Evolutionary conservation across 2,797 vertebrate genomes (phyloP).

Genomic region (Gadopsis marmoratus): DNA sequence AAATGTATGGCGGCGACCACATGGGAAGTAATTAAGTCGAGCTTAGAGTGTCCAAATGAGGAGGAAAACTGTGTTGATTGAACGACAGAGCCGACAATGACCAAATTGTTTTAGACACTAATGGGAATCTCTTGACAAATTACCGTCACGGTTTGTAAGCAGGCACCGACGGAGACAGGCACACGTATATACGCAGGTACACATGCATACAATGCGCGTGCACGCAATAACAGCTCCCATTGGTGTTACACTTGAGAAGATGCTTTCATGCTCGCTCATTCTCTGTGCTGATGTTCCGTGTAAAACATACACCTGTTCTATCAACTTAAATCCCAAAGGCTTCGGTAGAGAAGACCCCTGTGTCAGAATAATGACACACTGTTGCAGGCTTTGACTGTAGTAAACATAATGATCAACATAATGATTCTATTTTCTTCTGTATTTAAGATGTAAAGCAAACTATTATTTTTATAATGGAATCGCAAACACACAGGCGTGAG

Average conservation of each 20-base stretch:
- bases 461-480: too few species aligned
- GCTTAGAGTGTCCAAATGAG: slow-evolving; percentile 62
- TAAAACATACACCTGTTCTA: background rate
- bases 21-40: slow-evolving; percentile 76
- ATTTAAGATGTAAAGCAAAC: background rate
- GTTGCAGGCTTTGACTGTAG: background rate
- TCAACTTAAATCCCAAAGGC: background rate
- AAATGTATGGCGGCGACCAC: slow-evolving; percentile 59
- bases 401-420: too few species aligned
- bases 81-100: slow-evolving; percentile 69
- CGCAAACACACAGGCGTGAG: too few species aligned
- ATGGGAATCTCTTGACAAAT: slow-evolving; percentile 67
- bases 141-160: slow-evolving; percentile 39
- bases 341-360: background rate
- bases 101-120: slow-evolving; percentile 54
- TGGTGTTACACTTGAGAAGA: slow-evolving; percentile 23
- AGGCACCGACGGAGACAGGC: background rate
- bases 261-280: slow-evolving; percentile 11
- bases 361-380: background rate
- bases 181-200: background rate
- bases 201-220: background rate
- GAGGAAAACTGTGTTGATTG: slow-evolving; percentile 59
- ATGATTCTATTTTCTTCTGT: background rate
- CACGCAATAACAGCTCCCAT: slow-evolving; percentile 1
- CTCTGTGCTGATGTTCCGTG: background rate